Evolutionary conservation across 2,797 vertebrate genomes (phyloP).

Genomic region (Nyctalus aviator): DNA sequence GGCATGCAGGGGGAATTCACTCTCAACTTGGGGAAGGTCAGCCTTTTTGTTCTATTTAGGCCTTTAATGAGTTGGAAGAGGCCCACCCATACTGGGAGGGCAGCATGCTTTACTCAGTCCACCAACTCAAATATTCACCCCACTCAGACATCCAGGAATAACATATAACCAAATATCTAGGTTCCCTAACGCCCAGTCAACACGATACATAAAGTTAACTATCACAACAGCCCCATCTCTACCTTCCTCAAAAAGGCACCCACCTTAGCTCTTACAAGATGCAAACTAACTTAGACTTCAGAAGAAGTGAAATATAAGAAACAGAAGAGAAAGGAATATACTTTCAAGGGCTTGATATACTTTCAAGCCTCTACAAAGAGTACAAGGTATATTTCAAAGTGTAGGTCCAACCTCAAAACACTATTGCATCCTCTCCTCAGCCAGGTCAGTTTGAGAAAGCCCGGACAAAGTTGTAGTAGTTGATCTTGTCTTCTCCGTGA

Average conservation of each 20-base stretch:
- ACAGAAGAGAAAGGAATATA: neutral
- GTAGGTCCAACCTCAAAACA: neutral
- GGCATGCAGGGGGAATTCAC: neutral
- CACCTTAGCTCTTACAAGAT: conserved; percentile 4
- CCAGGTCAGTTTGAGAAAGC: conserved; percentile 83
- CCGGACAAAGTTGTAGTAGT: conserved; percentile 84
- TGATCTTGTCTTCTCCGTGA: conserved; percentile 82
- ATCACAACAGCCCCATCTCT: neutral
- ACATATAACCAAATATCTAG: neutral
- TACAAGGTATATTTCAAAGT: conserved; percentile 25
- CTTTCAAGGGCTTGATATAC: neutral
- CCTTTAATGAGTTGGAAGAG: neutral
- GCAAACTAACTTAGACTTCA: conserved; percentile 63
- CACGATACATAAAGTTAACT: neutral
- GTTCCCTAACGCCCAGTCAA: neutral
- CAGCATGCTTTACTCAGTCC: neutral
- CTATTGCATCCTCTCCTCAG: neutral
- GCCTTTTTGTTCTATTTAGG: neutral
- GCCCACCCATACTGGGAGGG: neutral
- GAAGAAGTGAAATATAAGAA: neutral
- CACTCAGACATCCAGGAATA: neutral
- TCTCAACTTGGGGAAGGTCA: neutral
- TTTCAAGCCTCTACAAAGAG: neutral
- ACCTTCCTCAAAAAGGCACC: neutral
- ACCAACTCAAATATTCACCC: neutral